Evolutionary conservation across 2,113 vertebrate species (phyloP), one percentile per base, ranked within the genome.

Genomic region (Odobenus rosmarus): DNA sequence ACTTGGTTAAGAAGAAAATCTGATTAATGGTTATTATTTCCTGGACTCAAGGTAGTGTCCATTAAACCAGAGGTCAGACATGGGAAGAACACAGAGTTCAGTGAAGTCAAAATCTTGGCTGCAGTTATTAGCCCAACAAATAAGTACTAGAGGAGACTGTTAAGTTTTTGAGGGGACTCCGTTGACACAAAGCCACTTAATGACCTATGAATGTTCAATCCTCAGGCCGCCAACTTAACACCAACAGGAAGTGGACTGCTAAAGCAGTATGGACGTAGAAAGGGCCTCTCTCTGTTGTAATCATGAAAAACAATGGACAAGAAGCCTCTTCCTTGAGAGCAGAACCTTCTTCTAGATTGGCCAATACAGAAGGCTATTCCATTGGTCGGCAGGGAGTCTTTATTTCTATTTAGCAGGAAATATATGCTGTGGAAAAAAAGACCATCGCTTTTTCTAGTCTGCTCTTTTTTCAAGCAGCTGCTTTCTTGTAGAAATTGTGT

Each of bases 211-310:
- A 53, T 42, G 19, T 62, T 87, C 14, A 89, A 7, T n/a, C 19
- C 82, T 53, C 59, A 83, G 5, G 12, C n/a, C 28, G 61, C 33
- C 3, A 59, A 53, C 2, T 74, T 87, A 31, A 28, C 2, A 16
- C 1, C 15, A 74, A 51, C 0, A 79, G 4, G 15, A 51, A 71
- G 4, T 46, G 6, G 15, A 49, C 5, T 53, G 3, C 36, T 92
- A 51, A 86, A 51, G 15, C n/a, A 57, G 9, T 13, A 21, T 3
- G 21, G 42, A 89, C 0, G 1, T 4, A 46, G 51, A 14, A 82
- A 62, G 2, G 0, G 0, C 1, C 51, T 13, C 11, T 71, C 21
- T 92, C 15, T n/a, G 4, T 15, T 62, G 10, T 15, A 19, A 9
- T 42, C 39, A 23, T 19, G 33, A 13, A 57, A 14, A 51, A 72